Percentiles rank a stretch among this genome's conserved stretches.
Conservation (phyloP, 1,140 invertebrate genomes). For the Drosophila orena region DNA sequence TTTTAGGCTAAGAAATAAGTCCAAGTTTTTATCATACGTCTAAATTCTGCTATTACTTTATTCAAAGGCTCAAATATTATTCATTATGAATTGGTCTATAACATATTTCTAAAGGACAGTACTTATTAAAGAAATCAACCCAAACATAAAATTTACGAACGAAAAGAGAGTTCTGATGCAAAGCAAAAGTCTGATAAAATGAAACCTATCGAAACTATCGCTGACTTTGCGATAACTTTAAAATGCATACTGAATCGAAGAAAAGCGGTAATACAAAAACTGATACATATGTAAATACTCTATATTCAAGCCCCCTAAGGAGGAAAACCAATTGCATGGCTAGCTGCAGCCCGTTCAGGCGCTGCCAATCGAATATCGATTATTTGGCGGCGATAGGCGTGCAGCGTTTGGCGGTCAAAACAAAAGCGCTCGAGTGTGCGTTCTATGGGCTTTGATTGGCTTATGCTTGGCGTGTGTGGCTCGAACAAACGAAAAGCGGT, state of each 20-base stretch:
- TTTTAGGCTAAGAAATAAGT: no score
- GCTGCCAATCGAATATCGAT: conserved; percentile 51
- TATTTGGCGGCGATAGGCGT: conserved; percentile 45
- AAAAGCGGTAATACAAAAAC: background rate
- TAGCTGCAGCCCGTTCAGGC: background rate
- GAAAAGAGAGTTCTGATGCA: no score
- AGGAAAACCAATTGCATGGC: background rate
- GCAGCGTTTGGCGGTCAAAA: conserved; percentile 56
- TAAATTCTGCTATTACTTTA: no score
- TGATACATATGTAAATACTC: background rate
- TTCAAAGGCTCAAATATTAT: no score
- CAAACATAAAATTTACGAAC: no score
- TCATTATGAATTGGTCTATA: no score
- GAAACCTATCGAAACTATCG: background rate
- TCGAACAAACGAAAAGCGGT: conserved; percentile 46
- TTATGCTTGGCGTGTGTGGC: conserved; percentile 5
- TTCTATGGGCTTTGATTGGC: conserved; percentile 13
- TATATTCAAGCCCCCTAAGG: conserved; percentile 1
- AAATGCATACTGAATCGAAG: background rate
- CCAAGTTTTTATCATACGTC: no score
- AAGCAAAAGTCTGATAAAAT: no score
- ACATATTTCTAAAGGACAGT: no score
- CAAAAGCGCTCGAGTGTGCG: conserved; percentile 42
- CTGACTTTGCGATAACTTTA: background rate
- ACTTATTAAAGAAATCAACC: no score